Conservation (phyloP, 2,113 vertebrate species). For the Ornithorhynchus anatinus region DNA sequence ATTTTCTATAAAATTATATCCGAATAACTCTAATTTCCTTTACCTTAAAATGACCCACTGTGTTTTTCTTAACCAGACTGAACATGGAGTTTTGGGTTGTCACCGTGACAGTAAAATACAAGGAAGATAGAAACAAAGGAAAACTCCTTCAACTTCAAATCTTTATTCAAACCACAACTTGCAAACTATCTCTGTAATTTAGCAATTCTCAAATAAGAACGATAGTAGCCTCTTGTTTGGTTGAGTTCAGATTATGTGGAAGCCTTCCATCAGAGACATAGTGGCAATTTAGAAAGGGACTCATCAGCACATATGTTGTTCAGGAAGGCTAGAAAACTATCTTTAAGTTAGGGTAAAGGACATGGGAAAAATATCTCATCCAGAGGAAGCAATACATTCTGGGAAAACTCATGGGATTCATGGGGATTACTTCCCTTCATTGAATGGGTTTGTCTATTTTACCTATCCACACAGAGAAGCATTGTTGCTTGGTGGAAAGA, state of each 20-base stretch:
- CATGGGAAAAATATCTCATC: not conserved
- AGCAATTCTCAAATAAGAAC: constrained; percentile 35
- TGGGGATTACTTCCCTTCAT: not conserved
- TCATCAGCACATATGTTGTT: constrained; percentile 21
- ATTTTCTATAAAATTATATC: too few relatives aligned
- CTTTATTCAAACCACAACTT: constrained; percentile 46
- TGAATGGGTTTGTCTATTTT: not conserved
- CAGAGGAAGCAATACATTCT: too few relatives aligned
- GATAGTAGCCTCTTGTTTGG: not conserved
- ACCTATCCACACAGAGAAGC: not conserved
- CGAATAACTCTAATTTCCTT: constrained; percentile 32
- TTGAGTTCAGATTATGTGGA: constrained; percentile 39
- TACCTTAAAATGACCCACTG: too few relatives aligned
- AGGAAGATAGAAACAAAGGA: constrained; percentile 22
- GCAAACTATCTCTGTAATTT: not conserved
- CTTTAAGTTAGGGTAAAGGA: not conserved
- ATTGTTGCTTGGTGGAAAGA: too few relatives aligned
- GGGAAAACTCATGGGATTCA: not conserved
- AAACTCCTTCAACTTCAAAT: constrained; percentile 33
- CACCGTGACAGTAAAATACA: constrained; percentile 5
- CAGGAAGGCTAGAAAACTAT: constrained; percentile 34
- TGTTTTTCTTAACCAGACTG: too few relatives aligned
- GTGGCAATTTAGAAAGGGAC: constrained; percentile 31
- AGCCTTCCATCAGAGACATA: constrained; percentile 37
- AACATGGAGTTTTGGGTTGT: too few relatives aligned